Evolutionary conservation across 2,888 invertebrate species (phyloP), one percentile per base, ranked within the genome.

Genomic region (Acronicta leporina): DNA sequence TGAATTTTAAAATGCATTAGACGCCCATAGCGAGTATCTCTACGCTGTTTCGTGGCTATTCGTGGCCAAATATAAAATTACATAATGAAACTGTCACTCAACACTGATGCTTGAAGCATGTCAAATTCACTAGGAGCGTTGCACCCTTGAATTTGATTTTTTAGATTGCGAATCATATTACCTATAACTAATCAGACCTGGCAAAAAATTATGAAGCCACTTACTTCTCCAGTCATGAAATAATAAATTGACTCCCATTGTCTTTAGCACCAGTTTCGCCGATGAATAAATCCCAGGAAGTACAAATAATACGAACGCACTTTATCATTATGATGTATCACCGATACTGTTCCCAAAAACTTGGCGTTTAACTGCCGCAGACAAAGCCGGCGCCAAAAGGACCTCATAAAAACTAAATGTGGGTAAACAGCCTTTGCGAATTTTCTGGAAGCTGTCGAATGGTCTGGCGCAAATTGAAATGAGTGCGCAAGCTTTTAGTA

Each of bases 261-360:
- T 33, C 33, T 33, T 5, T 13, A 53, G 11, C 11, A 33, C 20
- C 33, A 25, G 40, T 48, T 56, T 58, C 53, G 45, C 41, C 53
- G 16, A 56, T 54, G 47, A 50, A 71, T 62, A 53, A 55, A 61
- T 56, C 41, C 3, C 27, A 50, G 41, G 45, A 60, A 44, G 60
- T 41, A 64, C 49, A 69, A 69, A 44, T 16, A 40, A 11, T 9
- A 45, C 20, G 15, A 27, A 65, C 53, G 15, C 53, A 57, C 44
- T 70, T 57, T 53, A 63, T 63, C 71, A 75, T 58, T 60, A 61
- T 66, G 65, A 77, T 65, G 44, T 69, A 69, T 65, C 48, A 56
- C 61, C 38, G 49, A 41, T 45, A 43, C 15, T 59, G 48, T 53
- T 15, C 25, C 43, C 8, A 58, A 47, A 58, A 73, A 73, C 13